A percentile compares a stretch with the other conserved stretches of the same genome.
phyloP scores from a whole-genome alignment of 2,113 vertebrate species.

The Corvus cornix region DNA sequence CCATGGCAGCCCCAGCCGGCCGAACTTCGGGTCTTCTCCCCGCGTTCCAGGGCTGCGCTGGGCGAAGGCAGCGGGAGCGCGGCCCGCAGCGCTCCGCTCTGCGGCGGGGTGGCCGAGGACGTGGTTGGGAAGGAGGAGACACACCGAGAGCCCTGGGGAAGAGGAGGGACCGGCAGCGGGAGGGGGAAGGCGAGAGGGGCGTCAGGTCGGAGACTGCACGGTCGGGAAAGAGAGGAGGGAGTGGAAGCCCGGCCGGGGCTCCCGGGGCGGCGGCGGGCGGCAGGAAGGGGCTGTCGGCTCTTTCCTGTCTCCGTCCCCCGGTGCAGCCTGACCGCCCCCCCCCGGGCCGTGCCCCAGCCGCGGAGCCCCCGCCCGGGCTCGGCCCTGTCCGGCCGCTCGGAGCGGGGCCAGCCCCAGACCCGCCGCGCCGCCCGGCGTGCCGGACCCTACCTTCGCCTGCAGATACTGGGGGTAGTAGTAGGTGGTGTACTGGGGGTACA shows the following conservation, averaged over 20 bases:
- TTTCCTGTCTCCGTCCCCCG: slow-evolving; percentile 61
- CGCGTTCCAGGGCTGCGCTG: not conserved
- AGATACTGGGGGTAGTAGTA: slow-evolving; percentile 87
- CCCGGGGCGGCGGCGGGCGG: not conserved
- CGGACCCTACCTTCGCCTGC: slow-evolving; percentile 76
- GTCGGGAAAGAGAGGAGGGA: not conserved
- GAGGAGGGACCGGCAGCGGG: slow-evolving; percentile 8
- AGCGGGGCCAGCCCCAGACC: slow-evolving; percentile 12
- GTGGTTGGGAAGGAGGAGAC: slow-evolving; percentile 25
- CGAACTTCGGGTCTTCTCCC: not conserved
- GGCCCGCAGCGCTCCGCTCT: not conserved
- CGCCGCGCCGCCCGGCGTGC: not conserved
- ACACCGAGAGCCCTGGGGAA: not conserved
- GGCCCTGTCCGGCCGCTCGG: slow-evolving; percentile 54
- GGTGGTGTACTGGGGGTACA: slow-evolving; percentile 88
- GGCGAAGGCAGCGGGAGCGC: not conserved
- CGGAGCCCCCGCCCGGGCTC: slow-evolving; percentile 29
- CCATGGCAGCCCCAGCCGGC: not conserved
- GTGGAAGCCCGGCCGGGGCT: not conserved
- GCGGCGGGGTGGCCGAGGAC: not conserved
- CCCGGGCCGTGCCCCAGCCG: slow-evolving; percentile 12
- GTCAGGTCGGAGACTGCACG: not conserved
- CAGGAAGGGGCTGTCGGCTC: slow-evolving; percentile 67
- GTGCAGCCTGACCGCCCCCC: slow-evolving; percentile 58
- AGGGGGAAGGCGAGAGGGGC: not conserved